Conservation (phyloP, 2,888 invertebrate species). For the Cancer borealis region DNA sequence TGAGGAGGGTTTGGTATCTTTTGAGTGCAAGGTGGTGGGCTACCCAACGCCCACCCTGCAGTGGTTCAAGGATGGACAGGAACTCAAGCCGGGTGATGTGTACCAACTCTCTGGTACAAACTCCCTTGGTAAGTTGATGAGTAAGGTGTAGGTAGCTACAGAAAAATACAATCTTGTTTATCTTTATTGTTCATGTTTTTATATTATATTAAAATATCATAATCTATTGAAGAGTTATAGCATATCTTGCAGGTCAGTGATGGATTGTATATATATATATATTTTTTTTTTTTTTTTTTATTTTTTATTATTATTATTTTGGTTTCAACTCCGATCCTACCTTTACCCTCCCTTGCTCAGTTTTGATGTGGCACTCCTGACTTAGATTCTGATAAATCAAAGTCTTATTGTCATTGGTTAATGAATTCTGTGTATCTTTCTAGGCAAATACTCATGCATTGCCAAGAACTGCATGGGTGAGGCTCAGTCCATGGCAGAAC, state of each 20-base stretch:
- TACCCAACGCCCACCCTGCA: conserved; percentile 92
- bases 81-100: conserved; percentile 94
- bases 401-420: not conserved
- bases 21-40: conserved; percentile 95
- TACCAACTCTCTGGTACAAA: conserved; percentile 95
- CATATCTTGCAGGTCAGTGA: too few species aligned
- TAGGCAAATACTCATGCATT: conserved; percentile 91
- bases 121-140: conserved; percentile 84
- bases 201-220: not conserved
- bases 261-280: too few species aligned
- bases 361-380: too few species aligned
- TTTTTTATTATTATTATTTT: too few species aligned
- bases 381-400: too few species aligned
- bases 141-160: not conserved
- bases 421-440: conserved; percentile 5
- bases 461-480: conserved; percentile 95
- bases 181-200: not conserved
- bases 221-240: not conserved
- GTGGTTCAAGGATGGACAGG: conserved; percentile 96
- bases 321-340: too few species aligned
- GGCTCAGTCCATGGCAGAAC: conserved; percentile 90
- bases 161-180: not conserved
- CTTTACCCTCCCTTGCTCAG: too few species aligned
- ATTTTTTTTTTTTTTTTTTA: too few species aligned
- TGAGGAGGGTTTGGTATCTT: conserved; percentile 94